Evolutionary conservation across 2,797 vertebrate genomes (phyloP).

Genomic region (Echiichthys vipera): DNA sequence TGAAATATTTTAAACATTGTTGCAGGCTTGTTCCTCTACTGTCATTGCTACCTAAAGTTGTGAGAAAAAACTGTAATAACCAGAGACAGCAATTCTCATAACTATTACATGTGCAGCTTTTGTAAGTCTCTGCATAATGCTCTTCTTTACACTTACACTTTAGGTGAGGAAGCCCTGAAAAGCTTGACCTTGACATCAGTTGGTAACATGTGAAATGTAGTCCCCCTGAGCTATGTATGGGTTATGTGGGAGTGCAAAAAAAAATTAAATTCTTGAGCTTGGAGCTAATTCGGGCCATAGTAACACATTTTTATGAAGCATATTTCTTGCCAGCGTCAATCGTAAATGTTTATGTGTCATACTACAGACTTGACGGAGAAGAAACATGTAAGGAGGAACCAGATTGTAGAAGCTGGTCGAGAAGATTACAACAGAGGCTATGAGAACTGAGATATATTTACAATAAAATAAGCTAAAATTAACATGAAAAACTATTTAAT

Average conservation of each 20-base stretch:
- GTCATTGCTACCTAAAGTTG: not conserved
- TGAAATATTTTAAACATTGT: not conserved
- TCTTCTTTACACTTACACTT: slow-evolving; percentile 39
- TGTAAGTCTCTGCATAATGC: slow-evolving; percentile 32
- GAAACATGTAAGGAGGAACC: not conserved
- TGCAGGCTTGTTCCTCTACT: not conserved
- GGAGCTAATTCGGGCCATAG: not conserved
- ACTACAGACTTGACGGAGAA: not conserved
- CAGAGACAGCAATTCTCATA: slow-evolving; percentile 21
- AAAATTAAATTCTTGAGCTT: slow-evolving; percentile 1
- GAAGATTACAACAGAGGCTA: not conserved
- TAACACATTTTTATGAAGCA: not conserved
- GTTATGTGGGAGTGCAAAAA: slow-evolving; percentile 4
- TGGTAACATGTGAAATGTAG: too few species aligned
- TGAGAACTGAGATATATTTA: not conserved
- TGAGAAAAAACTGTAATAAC: slow-evolving; percentile 33
- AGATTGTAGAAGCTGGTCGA: not conserved
- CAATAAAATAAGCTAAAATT: not conserved
- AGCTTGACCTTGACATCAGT: slow-evolving; percentile 23
- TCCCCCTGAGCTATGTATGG: too few species aligned
- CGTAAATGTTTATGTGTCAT: not conserved
- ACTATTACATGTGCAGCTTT: slow-evolving; percentile 42
- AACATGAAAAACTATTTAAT: slow-evolving; percentile 6
- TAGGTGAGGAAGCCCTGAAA: slow-evolving; percentile 25
- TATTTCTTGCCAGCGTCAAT: not conserved